These are phyloP conservation scores for Eufriesea mexicana DNA, from an alignment of 1,140 invertebrate species.

Conservation along the genomic window DNA sequence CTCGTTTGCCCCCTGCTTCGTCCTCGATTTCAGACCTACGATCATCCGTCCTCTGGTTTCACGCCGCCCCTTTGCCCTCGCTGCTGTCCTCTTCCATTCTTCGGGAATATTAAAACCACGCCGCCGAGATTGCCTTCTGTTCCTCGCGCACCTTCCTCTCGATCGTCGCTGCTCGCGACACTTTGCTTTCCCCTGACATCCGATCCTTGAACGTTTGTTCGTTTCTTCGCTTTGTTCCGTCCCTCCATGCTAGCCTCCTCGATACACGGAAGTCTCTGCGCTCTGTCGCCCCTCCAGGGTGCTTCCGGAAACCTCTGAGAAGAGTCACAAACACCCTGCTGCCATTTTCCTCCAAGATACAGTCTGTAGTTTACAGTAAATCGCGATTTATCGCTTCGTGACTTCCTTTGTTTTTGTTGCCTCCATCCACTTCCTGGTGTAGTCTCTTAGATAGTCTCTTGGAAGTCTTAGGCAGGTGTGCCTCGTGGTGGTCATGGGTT, in stretches of 20 bases:
- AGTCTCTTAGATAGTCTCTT: too few species aligned
- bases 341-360: too few species aligned
- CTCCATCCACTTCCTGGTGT: too few species aligned
- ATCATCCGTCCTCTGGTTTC: slow-evolving; percentile 36
- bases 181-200: neutral
- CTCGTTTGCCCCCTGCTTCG: slow-evolving; percentile 48
- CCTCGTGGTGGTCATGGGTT: too few species aligned
- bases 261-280: neutral
- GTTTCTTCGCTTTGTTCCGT: neutral
- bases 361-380: too few species aligned
- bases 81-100: neutral
- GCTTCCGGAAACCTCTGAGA: too few species aligned
- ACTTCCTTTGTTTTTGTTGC: neutral
- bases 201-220: neutral
- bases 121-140: slow-evolving; percentile 23
- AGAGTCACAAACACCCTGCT: too few species aligned
- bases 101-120: slow-evolving; percentile 23
- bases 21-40: slow-evolving; percentile 31
- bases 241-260: neutral
- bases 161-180: slow-evolving; percentile 21
- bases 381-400: neutral
- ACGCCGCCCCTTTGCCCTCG: slow-evolving; percentile 6
- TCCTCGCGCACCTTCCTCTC: slow-evolving; percentile 2
- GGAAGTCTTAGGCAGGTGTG: too few species aligned
- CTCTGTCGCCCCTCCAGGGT: neutral